phyloP scores from a whole-genome alignment of 2,888 invertebrate genomes.

The Cecidostiba fungosa region DNA sequence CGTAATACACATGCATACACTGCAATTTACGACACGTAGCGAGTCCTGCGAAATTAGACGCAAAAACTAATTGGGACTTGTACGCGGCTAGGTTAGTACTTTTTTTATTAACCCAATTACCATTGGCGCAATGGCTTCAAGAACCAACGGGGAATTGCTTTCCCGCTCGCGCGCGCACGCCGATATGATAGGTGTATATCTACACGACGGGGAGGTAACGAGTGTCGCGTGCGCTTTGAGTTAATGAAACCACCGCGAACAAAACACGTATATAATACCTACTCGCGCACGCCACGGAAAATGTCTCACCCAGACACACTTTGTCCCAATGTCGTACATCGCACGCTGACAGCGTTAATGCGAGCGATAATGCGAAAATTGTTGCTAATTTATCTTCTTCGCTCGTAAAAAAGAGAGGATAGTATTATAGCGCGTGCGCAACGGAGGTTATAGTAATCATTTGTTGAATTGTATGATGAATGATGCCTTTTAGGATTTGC shows the following conservation, averaged over 20 bases:
- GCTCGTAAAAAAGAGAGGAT: background rate
- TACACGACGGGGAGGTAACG: background rate
- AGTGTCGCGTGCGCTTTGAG: background rate
- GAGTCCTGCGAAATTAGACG: background rate
- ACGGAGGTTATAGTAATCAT: background rate
- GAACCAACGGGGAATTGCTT: background rate
- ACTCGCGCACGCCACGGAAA: background rate
- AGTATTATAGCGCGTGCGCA: background rate
- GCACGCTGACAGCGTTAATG: too few species aligned
- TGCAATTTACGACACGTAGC: background rate
- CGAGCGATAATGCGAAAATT: slow-evolving; percentile 17
- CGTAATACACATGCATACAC: background rate
- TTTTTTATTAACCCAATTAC: slow-evolving; percentile 27
- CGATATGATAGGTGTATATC: background rate
- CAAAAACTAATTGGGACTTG: background rate
- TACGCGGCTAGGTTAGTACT: background rate
- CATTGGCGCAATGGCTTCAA: background rate
- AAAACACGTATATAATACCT: background rate
- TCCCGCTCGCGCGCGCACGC: too few species aligned
- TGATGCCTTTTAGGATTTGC: slow-evolving; percentile 9
- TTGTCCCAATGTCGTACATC: slow-evolving; percentile 18
- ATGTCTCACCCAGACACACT: background rate
- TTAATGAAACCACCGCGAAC: background rate
- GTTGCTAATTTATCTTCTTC: background rate
- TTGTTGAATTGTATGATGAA: slow-evolving; percentile 12